Evolutionary conservation across 1,140 invertebrate genomes (phyloP).

Genomic region (Bursaphelenchus mucronatus): DNA sequence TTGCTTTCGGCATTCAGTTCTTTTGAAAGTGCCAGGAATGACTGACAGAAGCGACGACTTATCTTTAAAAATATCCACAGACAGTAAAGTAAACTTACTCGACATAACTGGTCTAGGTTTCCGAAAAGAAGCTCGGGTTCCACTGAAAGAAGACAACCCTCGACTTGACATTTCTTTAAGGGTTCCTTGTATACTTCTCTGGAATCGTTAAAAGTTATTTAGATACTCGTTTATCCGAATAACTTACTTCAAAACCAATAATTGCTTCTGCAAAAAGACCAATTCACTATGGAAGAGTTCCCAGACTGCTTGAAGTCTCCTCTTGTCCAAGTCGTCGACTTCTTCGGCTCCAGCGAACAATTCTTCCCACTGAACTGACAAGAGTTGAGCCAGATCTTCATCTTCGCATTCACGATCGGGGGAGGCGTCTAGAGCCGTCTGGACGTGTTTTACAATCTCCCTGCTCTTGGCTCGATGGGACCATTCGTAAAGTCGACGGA

Average conservation of each 20-base stretch:
- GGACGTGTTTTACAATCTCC: slow-evolving; percentile 58
- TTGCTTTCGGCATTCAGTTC: slow-evolving; percentile 65
- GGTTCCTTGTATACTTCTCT: slow-evolving; percentile 71
- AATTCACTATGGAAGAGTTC: slow-evolving; percentile 71
- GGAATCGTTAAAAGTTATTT: slow-evolving; percentile 22
- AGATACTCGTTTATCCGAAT: slow-evolving; percentile 30
- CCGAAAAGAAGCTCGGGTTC: slow-evolving; percentile 71
- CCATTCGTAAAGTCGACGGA: slow-evolving; percentile 59
- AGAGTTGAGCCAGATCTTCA: slow-evolving; percentile 48
- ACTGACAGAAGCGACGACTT: slow-evolving; percentile 70
- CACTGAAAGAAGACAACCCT: slow-evolving; percentile 70
- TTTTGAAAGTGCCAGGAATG: slow-evolving; percentile 67
- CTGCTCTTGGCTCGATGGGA: slow-evolving; percentile 55
- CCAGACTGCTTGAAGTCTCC: slow-evolving; percentile 65
- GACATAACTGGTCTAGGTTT: slow-evolving; percentile 70
- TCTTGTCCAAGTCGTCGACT: slow-evolving; percentile 29
- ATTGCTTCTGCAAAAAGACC: slow-evolving; percentile 69
- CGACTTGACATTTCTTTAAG: slow-evolving; percentile 71
- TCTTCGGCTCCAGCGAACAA: slow-evolving; percentile 60
- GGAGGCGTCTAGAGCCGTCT: slow-evolving; percentile 48
- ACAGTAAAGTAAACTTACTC: slow-evolving; percentile 61
- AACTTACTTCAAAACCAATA: slow-evolving; percentile 72
- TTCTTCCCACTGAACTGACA: slow-evolving; percentile 63
- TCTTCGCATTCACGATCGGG: slow-evolving; percentile 53
- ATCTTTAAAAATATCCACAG: slow-evolving; percentile 63